phyloP scores from a whole-genome alignment of 2,888 invertebrate species.

The Heliconius erato region DNA sequence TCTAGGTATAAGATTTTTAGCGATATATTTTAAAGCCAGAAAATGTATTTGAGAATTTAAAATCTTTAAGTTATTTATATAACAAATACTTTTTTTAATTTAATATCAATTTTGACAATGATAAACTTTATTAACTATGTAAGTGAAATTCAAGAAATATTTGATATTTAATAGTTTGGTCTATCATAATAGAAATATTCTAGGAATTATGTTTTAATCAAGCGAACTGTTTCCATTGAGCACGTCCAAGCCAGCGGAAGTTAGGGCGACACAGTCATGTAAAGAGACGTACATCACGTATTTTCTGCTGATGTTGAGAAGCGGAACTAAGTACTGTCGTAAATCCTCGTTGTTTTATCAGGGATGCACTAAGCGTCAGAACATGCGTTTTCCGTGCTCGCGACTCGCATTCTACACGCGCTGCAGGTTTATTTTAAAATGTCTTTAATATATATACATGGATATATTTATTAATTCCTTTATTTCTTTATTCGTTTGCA shows the following conservation, averaged over 20 bases:
- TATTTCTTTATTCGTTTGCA: no score
- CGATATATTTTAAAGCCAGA: no score
- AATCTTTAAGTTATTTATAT: no score
- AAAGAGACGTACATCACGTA: conserved; percentile 53
- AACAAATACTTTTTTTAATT: no score
- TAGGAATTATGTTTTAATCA: conserved; percentile 33
- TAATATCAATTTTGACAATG: no score
- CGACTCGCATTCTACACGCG: conserved; percentile 48
- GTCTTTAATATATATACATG: not conserved
- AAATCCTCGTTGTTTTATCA: conserved; percentile 62
- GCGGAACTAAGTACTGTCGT: conserved; percentile 66
- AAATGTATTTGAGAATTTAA: no score
- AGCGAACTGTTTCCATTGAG: not conserved
- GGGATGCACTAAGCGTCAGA: conserved; percentile 56
- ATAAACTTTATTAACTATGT: not conserved
- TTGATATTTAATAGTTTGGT: not conserved
- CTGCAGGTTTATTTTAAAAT: not conserved
- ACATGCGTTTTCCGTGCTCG: conserved; percentile 60
- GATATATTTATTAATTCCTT: no score
- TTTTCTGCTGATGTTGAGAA: conserved; percentile 56
- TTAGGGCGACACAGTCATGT: conserved; percentile 40
- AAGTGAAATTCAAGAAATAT: not conserved
- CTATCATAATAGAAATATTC: conserved; percentile 15
- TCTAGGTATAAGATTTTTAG: no score
- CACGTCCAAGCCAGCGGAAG: conserved; percentile 46